Evolutionary conservation across 64 coral and sea anemone species (phyloP), one percentile per base, ranked within the genome.

Genomic region (Platygyra sinensis): DNA sequence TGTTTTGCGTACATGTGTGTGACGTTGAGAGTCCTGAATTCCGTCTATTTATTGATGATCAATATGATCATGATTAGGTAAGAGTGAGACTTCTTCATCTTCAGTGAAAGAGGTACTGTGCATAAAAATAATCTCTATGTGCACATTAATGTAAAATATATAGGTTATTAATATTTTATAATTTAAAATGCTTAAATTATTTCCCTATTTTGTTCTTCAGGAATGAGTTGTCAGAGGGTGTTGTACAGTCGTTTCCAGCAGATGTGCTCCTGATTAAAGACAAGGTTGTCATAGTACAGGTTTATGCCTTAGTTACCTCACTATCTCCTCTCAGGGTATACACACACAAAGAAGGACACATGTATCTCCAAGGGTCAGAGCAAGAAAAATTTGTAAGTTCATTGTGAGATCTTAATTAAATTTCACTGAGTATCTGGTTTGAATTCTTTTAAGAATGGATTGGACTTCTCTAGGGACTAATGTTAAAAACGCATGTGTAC

Each of bases 271-370:
- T 24, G 3, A 82, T 90, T 59, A 78, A 82, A 49, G 78, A 46
- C 72, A 80, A 65, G 24, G 11, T 79, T 54, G 65, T 90, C 25
- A 75, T 90, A 29, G 55, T 75, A 15, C 67, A 82, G 63, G 22
- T 83, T 14, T 83, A 90, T 46, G 89, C 73, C 10, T 27, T 90
- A 38, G 42, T 83, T 18, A 83, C 79, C n/a, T 90, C 77, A 29
- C 36, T 83, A 24, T 74, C 89, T 55, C 78, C 89, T 36, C 19
- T 90, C 77, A 74, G 89, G 72, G 69, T 90, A 20, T 90, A 81
- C 54, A 82, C 79, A 75, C 79, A 90, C 54, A 20, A 25, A 30
- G 69, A 90, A 42, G 89, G 89, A 72, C 38, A 29, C 24, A 52
- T 72, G 9, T 30, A 24, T 13, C 72, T 90, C 22, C 3, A 28